phyloP scores from a whole-genome alignment of 2,113 vertebrate genomes.

The Hyperopisus bebe region DNA sequence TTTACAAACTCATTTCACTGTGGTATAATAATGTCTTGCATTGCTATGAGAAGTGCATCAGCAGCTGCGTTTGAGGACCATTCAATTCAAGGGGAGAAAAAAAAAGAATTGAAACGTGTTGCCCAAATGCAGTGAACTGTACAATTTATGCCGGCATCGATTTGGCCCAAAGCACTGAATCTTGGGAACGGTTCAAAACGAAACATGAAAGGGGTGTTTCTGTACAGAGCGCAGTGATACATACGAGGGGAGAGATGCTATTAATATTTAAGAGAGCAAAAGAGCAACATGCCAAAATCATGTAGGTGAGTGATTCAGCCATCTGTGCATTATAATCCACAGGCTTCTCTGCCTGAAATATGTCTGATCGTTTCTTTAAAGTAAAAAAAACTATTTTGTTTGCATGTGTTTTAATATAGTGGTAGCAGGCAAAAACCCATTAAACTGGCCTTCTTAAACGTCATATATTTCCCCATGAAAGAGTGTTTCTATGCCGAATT shows the following conservation, averaged over 20 bases:
- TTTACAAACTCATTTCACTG: slow-evolving; percentile 1
- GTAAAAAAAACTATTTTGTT: neutral
- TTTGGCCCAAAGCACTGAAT: slow-evolving; percentile 7
- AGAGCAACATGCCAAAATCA: slow-evolving; percentile 52
- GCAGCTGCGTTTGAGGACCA: neutral
- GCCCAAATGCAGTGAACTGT: slow-evolving; percentile 1
- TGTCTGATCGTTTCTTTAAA: neutral
- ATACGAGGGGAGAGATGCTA: slow-evolving; percentile 30
- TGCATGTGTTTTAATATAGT: neutral
- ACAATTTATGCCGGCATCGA: slow-evolving; percentile 11
- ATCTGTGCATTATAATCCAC: neutral
- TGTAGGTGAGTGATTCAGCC: slow-evolving; percentile 58
- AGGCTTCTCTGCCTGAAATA: neutral
- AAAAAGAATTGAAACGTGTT: neutral
- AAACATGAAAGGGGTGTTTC: slow-evolving; percentile 30
- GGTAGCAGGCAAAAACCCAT: neutral
- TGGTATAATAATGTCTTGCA: neutral
- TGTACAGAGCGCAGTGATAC: slow-evolving; percentile 32
- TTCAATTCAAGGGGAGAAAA: neutral
- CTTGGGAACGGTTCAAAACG: slow-evolving; percentile 14
- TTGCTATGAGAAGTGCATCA: neutral
- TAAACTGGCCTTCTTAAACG: neutral
- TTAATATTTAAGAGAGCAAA: slow-evolving; percentile 54
- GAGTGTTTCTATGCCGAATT: neutral
- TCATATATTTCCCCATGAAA: neutral